Evolutionary conservation across 1,140 invertebrate species (phyloP).

Genomic region (Pachypeltis micranthus): DNA sequence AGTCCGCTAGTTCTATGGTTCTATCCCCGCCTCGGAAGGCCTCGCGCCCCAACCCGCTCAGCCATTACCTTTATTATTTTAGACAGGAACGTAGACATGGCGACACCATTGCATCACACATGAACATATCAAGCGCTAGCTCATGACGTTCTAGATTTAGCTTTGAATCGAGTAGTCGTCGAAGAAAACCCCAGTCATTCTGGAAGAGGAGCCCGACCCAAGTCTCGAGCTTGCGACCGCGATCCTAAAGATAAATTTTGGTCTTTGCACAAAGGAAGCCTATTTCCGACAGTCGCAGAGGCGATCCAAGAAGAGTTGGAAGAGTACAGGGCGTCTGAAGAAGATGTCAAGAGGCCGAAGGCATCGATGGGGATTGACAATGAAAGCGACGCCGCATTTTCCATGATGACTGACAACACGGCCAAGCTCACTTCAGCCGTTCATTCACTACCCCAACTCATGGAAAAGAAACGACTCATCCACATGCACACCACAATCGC

Average conservation of each 20-base stretch:
- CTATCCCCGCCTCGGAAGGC: no score
- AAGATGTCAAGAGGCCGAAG: constrained; percentile 92
- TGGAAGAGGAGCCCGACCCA: constrained; percentile 49
- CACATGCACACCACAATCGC: constrained; percentile 98
- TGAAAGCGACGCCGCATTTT: constrained; percentile 59
- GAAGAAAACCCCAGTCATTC: constrained; percentile 49
- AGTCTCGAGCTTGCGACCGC: constrained; percentile 83
- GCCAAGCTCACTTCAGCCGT: constrained; percentile 87
- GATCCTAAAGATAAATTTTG: constrained; percentile 83
- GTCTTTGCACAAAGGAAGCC: constrained; percentile 85
- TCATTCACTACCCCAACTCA: constrained; percentile 85
- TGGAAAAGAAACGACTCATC: constrained; percentile 94
- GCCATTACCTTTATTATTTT: constrained; percentile 86
- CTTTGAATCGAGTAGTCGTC: constrained; percentile 77
- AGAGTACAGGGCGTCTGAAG: constrained; percentile 82
- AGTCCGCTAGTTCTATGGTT: no score
- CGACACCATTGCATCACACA: constrained; percentile 94
- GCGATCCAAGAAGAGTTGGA: constrained; percentile 97
- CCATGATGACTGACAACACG: constrained; percentile 86
- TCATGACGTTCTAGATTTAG: constrained; percentile 86
- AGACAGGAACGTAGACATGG: constrained; percentile 92
- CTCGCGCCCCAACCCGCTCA: no score
- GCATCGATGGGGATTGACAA: constrained; percentile 76
- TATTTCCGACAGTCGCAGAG: constrained; percentile 94
- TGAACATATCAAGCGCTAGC: constrained; percentile 98